A percentile compares a stretch with the other conserved stretches of the same genome.
These are phyloP conservation scores for Hyposoter dolosus DNA, from an alignment of 2,888 invertebrate genomes.

Conservation along the genomic window DNA sequence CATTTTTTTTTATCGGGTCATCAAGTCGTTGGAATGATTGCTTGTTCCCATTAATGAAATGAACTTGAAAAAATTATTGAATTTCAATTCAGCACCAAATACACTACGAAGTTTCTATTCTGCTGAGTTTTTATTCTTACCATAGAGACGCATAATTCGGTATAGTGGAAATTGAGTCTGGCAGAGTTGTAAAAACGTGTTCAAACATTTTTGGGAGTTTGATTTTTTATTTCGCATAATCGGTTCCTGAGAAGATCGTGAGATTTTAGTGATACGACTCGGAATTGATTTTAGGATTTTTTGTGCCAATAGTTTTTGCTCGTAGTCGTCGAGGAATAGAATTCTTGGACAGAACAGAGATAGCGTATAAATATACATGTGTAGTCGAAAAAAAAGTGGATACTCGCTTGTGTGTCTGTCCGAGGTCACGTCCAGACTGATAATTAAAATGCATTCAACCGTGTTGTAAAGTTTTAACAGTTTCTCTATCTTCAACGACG, in stretches of 20 bases:
- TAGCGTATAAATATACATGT: conserved; percentile 2
- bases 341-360: conserved; percentile 18
- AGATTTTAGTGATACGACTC: conserved; percentile 16
- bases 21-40: neutral
- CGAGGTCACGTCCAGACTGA: conserved; percentile 73
- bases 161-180: neutral
- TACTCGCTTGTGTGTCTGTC: conserved; percentile 37
- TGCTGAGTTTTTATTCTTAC: neutral
- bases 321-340: conserved; percentile 34
- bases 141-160: neutral
- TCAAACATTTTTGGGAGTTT: neutral
- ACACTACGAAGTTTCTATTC: neutral
- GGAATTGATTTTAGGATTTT: conserved; percentile 26
- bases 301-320: conserved; percentile 18
- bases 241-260: conserved; percentile 14
- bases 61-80: neutral
- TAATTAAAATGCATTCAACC: conserved; percentile 81
- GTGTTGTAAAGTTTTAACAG: conserved; percentile 78
- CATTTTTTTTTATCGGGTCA: neutral
- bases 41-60: neutral
- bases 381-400: conserved; percentile 14
- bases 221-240: conserved; percentile 4
- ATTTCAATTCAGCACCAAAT: neutral
- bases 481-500: conserved; percentile 56
- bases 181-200: neutral